Evolutionary conservation across 2,888 invertebrate genomes (phyloP).

Genomic region (Acanthosepion esculentum): DNA sequence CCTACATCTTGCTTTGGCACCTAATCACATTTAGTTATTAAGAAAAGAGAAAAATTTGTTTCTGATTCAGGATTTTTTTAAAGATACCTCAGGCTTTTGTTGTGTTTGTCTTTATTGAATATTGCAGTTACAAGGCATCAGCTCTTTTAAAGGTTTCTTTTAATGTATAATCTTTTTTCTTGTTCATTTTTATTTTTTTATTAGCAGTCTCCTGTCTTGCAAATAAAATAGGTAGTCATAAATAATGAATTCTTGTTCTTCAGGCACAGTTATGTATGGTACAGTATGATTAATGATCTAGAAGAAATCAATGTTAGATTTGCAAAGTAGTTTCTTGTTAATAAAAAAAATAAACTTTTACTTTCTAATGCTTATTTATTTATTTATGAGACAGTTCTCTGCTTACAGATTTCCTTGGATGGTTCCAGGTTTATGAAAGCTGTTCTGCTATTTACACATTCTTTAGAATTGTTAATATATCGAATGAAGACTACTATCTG

Average conservation of each 20-base stretch:
- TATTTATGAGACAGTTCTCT: neutral
- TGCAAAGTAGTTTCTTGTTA: neutral
- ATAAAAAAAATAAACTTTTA: no score
- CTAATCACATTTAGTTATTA: constrained; percentile 8
- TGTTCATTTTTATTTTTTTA: neutral
- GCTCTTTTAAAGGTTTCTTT: neutral
- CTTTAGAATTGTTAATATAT: neutral
- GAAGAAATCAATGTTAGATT: neutral
- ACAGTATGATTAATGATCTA: neutral
- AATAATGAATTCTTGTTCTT: neutral
- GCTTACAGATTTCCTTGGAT: neutral
- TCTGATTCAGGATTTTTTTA: neutral
- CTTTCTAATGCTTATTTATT: no score
- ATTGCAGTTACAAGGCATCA: neutral
- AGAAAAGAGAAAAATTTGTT: neutral
- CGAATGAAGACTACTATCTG: neutral
- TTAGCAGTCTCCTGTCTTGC: neutral
- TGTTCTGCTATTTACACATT: neutral
- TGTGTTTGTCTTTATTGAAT: neutral
- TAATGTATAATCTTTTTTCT: neutral
- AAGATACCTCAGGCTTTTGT: neutral
- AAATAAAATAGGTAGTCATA: neutral
- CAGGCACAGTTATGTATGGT: neutral
- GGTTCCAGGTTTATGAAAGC: neutral
- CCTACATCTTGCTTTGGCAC: neutral